Conservation (phyloP, 2,113 vertebrate species). For the Indri indri region DNA sequence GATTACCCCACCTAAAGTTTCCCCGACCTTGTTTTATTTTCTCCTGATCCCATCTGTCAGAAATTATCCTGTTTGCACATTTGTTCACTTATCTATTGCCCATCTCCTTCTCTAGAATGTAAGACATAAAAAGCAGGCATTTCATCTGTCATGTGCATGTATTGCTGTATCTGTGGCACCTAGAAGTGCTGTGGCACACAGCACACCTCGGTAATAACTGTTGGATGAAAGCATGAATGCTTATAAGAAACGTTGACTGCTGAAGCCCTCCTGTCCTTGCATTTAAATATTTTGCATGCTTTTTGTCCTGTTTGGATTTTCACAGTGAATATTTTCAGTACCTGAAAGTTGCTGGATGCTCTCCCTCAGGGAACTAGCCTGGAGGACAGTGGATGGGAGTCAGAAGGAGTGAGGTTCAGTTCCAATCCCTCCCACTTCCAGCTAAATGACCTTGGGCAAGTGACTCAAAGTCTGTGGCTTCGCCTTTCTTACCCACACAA, state of each 20-base stretch:
- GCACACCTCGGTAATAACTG: not conserved
- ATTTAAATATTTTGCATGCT: not conserved
- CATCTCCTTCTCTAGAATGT: not conserved
- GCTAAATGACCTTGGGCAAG: not conserved
- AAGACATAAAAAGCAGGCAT: not conserved
- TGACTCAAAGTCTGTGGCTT: not conserved
- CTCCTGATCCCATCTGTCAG: not conserved
- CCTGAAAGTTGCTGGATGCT: not conserved
- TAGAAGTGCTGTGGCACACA: not conserved
- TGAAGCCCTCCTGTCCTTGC: not conserved
- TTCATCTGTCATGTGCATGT: not conserved
- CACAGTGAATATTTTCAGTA: not conserved
- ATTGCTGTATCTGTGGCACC: no score
- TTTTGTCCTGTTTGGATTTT: conserved; percentile 14
- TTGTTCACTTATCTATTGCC: not conserved
- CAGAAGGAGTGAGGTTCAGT: not conserved
- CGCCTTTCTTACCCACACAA: not conserved
- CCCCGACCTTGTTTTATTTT: not conserved
- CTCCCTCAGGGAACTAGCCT: not conserved
- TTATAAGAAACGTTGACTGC: not conserved
- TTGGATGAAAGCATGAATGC: not conserved
- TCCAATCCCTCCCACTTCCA: not conserved
- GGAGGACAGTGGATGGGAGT: not conserved
- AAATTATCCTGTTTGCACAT: not conserved
- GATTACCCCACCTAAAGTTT: not conserved